Conservation (phyloP, 2,888 invertebrate species). For the Dyspetes luteomarginatus region DNA sequence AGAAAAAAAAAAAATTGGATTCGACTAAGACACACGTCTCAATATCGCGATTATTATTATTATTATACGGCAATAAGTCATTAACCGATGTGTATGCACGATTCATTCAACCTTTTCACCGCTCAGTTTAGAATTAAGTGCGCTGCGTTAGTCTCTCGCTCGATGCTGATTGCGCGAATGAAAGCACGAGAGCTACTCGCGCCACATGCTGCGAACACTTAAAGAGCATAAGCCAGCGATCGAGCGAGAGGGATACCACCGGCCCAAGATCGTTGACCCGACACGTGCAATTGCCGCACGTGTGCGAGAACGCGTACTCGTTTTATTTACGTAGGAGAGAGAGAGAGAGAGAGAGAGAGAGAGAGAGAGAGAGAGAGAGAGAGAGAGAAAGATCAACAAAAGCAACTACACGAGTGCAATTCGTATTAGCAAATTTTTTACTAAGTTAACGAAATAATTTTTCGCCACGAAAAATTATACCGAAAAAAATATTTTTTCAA, state of each 20-base stretch:
- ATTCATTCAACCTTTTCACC: constrained; percentile 56
- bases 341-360: not conserved
- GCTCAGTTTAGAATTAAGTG: constrained; percentile 47
- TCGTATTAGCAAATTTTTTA: no score
- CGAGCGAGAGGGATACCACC: constrained; percentile 50
- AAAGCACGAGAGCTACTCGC: constrained; percentile 24
- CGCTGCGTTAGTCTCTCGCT: constrained; percentile 19
- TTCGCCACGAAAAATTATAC: not conserved
- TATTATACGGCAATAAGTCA: not conserved
- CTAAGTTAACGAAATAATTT: no score
- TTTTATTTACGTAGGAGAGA: constrained; percentile 30
- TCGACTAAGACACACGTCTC: not conserved
- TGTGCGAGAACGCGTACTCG: constrained; percentile 58
- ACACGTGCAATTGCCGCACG: constrained; percentile 71
- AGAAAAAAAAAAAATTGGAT: not conserved
- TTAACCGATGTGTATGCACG: not conserved
- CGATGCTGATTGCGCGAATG: constrained; percentile 58
- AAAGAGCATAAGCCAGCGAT: constrained; percentile 40
- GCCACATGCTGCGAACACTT: constrained; percentile 14
- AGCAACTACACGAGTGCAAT: not conserved
- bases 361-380: not conserved
- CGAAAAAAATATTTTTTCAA: no score
- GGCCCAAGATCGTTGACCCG: constrained; percentile 66
- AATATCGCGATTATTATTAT: not conserved
- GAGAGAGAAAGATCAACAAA: not conserved